Conservation (phyloP, 2,113 vertebrate genomes). For the Dascyllus trimaculatus region DNA sequence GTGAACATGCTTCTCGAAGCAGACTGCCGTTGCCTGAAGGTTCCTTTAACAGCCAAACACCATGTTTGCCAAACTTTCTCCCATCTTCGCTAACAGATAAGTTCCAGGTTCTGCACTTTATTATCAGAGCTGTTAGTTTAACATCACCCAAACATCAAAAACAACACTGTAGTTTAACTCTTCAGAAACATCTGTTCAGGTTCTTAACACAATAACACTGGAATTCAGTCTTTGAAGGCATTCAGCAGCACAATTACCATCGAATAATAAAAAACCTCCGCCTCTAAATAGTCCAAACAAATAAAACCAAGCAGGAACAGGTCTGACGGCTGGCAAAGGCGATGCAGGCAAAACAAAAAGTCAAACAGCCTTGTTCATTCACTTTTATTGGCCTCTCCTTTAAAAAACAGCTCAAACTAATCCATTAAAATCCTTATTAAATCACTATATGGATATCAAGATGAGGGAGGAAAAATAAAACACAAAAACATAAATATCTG, state of each 20-base stretch:
- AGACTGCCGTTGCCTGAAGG: too few relatives aligned
- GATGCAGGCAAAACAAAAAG: constrained; percentile 33
- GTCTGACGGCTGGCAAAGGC: constrained; percentile 13
- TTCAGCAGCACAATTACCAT: not conserved
- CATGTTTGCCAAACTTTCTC: not conserved
- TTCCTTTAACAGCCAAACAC: not conserved
- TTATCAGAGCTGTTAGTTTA: too few relatives aligned
- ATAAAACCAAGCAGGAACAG: constrained; percentile 23
- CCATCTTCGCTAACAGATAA: too few relatives aligned
- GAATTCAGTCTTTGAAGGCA: not conserved
- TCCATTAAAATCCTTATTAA: constrained; percentile 74
- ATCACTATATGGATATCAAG: constrained; percentile 66
- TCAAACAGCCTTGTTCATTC: constrained; percentile 29
- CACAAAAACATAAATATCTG: constrained; percentile 29
- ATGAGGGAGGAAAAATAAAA: constrained; percentile 20
- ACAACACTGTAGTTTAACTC: not conserved
- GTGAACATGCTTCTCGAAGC: too few relatives aligned
- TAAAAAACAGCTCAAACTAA: constrained; percentile 74
- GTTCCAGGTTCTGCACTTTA: too few relatives aligned
- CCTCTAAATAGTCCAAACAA: constrained; percentile 18
- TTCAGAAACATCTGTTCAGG: not conserved
- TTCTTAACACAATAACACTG: not conserved
- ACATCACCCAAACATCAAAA: not conserved
- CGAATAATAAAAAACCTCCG: not conserved
- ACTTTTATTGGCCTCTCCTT: constrained; percentile 75